Conservation (phyloP, 2,888 invertebrate genomes). For the Orthonevra nobilis region DNA sequence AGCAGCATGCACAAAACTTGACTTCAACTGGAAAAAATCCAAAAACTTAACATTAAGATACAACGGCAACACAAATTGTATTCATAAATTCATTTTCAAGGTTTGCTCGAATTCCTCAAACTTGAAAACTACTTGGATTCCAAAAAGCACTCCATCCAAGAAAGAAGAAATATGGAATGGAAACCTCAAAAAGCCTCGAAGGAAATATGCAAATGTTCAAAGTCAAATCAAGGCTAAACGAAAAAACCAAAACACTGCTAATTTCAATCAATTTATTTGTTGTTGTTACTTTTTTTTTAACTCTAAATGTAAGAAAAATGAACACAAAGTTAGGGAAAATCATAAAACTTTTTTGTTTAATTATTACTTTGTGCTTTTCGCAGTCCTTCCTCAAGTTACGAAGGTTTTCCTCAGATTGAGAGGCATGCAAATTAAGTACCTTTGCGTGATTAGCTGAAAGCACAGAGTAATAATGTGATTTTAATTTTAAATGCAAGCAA, state of each 20-base stretch:
- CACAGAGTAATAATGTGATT: slow-evolving; percentile 27
- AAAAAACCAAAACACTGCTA: slow-evolving; percentile 51
- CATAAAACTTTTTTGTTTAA: slow-evolving; percentile 32
- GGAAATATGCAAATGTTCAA: neutral
- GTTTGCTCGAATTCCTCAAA: too few species aligned
- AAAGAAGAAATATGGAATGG: too few species aligned
- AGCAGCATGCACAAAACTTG: too few species aligned
- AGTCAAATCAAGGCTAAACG: slow-evolving; percentile 5
- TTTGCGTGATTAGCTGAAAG: neutral
- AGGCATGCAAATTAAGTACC: slow-evolving; percentile 4
- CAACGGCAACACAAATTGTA: too few species aligned
- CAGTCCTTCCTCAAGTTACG: neutral
- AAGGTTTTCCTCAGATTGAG: slow-evolving; percentile 17
- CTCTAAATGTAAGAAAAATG: slow-evolving; percentile 2
- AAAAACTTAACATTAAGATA: too few species aligned
- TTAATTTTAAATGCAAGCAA: neutral
- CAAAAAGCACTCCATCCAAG: too few species aligned
- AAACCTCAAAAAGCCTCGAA: slow-evolving; percentile 6
- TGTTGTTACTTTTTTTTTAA: slow-evolving; percentile 15
- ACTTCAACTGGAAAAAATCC: too few species aligned
- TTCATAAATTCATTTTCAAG: too few species aligned
- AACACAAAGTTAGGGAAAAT: slow-evolving; percentile 6
- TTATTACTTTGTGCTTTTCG: slow-evolving; percentile 50
- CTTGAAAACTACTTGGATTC: too few species aligned
- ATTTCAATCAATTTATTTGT: slow-evolving; percentile 68